A percentile compares a stretch with the other conserved stretches of the same genome.
These are phyloP conservation scores for Diaperis boleti DNA, from an alignment of 2,888 invertebrate genomes.

Conservation along the genomic window DNA sequence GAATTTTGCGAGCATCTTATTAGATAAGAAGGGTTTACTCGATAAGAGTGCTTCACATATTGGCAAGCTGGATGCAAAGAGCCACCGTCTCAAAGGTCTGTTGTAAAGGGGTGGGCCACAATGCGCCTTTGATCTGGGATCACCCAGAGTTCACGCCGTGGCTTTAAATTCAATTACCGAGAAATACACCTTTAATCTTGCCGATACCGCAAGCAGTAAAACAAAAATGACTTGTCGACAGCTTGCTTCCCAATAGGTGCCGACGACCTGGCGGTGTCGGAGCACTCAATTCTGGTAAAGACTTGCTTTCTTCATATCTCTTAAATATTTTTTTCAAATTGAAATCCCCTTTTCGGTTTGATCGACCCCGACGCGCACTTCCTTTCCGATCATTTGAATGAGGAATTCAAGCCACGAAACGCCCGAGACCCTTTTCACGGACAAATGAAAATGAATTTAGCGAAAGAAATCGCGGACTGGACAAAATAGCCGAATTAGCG, in stretches of 20 bases:
- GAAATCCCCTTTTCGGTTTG: too few species aligned
- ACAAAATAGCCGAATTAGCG: conserved; percentile 64
- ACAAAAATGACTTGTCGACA: neutral
- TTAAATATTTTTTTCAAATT: too few species aligned
- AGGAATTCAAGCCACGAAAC: conserved; percentile 52
- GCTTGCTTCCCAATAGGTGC: neutral
- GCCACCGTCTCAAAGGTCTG: conserved; percentile 45
- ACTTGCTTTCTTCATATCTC: too few species aligned
- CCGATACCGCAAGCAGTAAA: neutral
- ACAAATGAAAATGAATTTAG: conserved; percentile 63
- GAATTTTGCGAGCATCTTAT: conserved; percentile 14
- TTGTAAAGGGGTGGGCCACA: conserved; percentile 41
- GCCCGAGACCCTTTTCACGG: conserved; percentile 59
- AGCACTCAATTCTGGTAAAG: neutral
- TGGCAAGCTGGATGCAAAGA: conserved; percentile 47
- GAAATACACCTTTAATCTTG: conserved; percentile 32
- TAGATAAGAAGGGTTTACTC: conserved; percentile 45
- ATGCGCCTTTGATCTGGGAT: conserved; percentile 51
- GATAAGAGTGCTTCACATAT: conserved; percentile 47
- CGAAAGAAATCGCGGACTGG: conserved; percentile 64
- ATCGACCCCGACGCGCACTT: neutral
- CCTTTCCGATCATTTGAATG: conserved; percentile 26
- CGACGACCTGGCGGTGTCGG: neutral
- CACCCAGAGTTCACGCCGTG: conserved; percentile 49
- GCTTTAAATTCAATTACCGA: conserved; percentile 52